Evolutionary conservation across 2,113 vertebrate species (phyloP), one percentile per base, ranked within the genome.

Genomic region (Drymodes brunneopygia): DNA sequence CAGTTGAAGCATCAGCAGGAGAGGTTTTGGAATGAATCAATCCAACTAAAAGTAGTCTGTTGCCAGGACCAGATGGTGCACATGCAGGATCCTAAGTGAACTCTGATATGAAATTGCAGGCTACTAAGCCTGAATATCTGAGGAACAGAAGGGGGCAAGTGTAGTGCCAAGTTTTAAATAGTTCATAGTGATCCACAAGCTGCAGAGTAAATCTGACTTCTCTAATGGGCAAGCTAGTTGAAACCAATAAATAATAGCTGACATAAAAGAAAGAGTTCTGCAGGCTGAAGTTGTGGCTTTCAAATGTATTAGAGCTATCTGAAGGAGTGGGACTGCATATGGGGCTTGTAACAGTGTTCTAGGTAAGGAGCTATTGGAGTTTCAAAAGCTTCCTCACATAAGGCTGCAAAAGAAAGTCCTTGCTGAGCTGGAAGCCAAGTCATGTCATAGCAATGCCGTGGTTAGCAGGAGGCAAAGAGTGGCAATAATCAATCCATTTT

Each of bases 31-130:
- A 93, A 67, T 64, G n/a, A 78, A 94, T 90, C 54, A 66, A 33
- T 95, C 84, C 53, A n/a, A 53, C 51, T 61, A 72, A 61, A 93
- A 83, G 64, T 25, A 10, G 25, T 10, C 9, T 65, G 50, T 77
- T 94, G 90, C 92, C 90, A 95, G 71, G 62, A 88, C 42, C 96
- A 97, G 92, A 96, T 94, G 94, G 96, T 93, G 64, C 67, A 40
- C 71, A 86, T 22, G 9, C 54, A 77, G 61, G 79, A 90, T 86
- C 42, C 67, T 74, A 31, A 93, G 60, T 80, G 90, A 88, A 61
- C 67, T 92, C 58, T 3, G 1, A 5, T 77, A 42, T 3, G 67
- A 86, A 90, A 92, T 54, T 73, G 42, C 75, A 74, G 71, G 47
- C 92, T 90, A 47, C 81, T 90, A 77, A 96, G 95, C 82, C 85